Evolutionary conservation across 2,888 invertebrate species (phyloP), one percentile per base, ranked within the genome.

Genomic region (Rhagophthalmus giganteus): DNA sequence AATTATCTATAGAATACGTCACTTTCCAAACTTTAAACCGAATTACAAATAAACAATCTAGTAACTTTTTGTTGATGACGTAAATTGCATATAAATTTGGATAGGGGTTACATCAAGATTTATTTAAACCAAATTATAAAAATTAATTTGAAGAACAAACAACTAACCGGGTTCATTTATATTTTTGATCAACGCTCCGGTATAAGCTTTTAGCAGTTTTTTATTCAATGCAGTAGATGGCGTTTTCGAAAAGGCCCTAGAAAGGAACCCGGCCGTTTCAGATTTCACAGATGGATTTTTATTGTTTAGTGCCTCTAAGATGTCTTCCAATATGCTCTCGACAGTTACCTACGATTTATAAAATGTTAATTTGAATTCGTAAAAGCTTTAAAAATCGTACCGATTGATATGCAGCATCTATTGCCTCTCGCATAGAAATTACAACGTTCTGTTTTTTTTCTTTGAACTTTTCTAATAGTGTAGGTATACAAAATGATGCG

Each of bases 371-470:
- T 10, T 15, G 24, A 13, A 32, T 8, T 2, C 8, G 4, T 32
- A 34, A 14, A n/a, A 7, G 7, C 7, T 10, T 4, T 12, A 7
- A 20, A 3, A 11, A 3, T 4, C 34, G 81, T 72, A 91, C 89
- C 63, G 86, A 81, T 40, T 83, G 79, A 72, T 88, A 95, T 57
- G 93, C 84, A 25, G 90, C 91, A 77, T 98, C 98, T 12, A 91
- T 86, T 2, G 94, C 91, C 51, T 97, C 96, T 41, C 92, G 78
- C 31, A 99, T 76, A 0, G 92, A 88, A 1, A 82, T 72, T 0
- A 98, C 94, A 1, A 98, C 96, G 67, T 85, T 88, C 1, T 86
- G 80, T 68, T 99, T 99, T 79, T 96, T 98, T 74, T 99, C 98
- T 67, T 95, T 95, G 70, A 98, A 98, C 75, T 98, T 99, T 66